These are phyloP conservation scores for Spea hammondii DNA, from an alignment of 2,797 vertebrate genomes.

Conservation along the genomic window DNA sequence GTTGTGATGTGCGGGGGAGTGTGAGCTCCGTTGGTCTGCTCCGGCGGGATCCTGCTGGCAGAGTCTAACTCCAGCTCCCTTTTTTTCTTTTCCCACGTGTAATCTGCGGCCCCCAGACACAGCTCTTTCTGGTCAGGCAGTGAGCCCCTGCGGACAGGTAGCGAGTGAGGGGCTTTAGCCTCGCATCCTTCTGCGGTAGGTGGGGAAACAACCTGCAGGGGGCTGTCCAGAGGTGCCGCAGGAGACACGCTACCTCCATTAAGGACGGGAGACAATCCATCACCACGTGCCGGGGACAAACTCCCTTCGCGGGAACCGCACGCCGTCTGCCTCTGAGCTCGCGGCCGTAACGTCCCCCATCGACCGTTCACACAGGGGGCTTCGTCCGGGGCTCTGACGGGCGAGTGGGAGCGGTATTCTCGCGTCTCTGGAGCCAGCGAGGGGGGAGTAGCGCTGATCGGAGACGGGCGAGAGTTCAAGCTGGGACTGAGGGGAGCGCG, in stretches of 20 bases:
- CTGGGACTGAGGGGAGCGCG: constrained; percentile 94
- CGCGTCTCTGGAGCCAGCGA: constrained; percentile 82
- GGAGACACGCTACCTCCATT: constrained; percentile 86
- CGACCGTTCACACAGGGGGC: constrained; percentile 94
- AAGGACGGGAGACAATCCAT: constrained; percentile 78
- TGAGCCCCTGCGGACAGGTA: constrained; percentile 61
- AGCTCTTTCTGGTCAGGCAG: constrained; percentile 73
- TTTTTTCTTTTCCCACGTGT: constrained; percentile 82
- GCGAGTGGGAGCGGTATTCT: constrained; percentile 89
- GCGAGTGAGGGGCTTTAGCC: constrained; percentile 60
- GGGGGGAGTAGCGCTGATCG: constrained; percentile 92
- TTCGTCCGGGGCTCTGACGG: constrained; percentile 84
- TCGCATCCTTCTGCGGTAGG: constrained; percentile 66
- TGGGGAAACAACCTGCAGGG: constrained; percentile 77
- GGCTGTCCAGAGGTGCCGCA: constrained; percentile 76
- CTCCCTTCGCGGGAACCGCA: constrained; percentile 83
- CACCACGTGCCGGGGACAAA: constrained; percentile 83
- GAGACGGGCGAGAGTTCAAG: constrained; percentile 93
- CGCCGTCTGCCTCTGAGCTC: constrained; percentile 77
- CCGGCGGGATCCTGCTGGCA: constrained; percentile 67
- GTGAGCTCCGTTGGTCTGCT: constrained; percentile 87
- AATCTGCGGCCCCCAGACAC: constrained; percentile 72
- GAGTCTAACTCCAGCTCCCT: constrained; percentile 53
- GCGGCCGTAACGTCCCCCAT: constrained; percentile 91
- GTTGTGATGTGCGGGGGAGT: constrained; percentile 68